Conservation (phyloP, 2,888 invertebrate genomes). For the Cerceris rybyensis region DNA sequence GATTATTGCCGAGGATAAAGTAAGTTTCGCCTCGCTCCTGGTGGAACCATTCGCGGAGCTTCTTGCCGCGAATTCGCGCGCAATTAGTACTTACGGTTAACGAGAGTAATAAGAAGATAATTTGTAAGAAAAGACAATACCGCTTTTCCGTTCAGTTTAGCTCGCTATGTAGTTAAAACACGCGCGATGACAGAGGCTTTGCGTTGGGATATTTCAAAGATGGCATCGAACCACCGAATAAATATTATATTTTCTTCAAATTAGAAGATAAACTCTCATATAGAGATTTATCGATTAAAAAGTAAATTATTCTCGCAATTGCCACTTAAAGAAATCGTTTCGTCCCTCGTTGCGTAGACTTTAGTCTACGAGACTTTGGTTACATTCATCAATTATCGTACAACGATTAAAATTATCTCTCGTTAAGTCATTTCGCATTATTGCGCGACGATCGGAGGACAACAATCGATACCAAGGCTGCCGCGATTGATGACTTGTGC, state of each 20-base stretch:
- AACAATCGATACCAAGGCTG: constrained; percentile 51
- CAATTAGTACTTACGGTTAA: constrained; percentile 43
- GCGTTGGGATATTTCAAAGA: constrained; percentile 32
- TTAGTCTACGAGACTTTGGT: no score
- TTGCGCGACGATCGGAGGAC: constrained; percentile 52
- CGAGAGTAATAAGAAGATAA: constrained; percentile 60
- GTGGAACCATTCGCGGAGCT: constrained; percentile 18
- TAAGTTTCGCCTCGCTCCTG: no score
- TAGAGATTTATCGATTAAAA: no score
- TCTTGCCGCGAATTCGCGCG: constrained; percentile 25
- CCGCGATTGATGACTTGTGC: constrained; percentile 32
- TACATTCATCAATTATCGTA: no score
- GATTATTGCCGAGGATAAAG: no score
- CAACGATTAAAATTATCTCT: no score
- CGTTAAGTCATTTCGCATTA: neutral
- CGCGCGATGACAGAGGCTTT: constrained; percentile 52
- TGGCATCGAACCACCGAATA: neutral
- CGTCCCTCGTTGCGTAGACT: neutral
- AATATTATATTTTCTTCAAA: neutral
- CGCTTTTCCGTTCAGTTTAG: constrained; percentile 70
- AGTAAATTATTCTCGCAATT: no score
- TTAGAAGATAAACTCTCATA: no score
- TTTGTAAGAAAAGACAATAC: constrained; percentile 79
- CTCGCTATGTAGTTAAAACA: constrained; percentile 58
- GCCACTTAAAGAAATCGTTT: neutral